A percentile compares a stretch with the other conserved stretches of the same genome.
phyloP scores from a whole-genome alignment of 23 tunicate species.

The Ascidia mentula region DNA sequence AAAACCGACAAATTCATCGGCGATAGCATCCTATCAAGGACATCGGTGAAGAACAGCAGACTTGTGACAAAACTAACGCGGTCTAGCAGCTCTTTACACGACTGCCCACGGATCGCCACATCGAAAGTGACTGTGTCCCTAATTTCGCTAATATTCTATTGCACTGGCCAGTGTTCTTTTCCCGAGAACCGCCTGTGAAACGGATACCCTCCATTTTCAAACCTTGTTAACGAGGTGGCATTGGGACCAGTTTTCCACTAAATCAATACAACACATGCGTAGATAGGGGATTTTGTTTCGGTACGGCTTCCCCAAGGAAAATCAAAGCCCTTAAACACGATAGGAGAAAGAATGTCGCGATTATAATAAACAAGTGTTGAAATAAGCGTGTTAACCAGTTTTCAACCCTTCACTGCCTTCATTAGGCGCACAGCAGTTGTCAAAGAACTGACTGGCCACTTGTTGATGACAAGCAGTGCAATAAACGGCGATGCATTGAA shows the following conservation, averaged over 20 bases:
- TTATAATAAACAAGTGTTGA: no score
- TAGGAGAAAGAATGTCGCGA: no score
- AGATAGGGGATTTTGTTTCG: no score
- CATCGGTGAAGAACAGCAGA: background rate
- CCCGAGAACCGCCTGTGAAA: background rate
- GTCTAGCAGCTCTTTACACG: background rate
- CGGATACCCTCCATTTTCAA: background rate
- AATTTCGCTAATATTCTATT: background rate
- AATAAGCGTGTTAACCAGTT: no score
- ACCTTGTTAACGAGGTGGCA: background rate
- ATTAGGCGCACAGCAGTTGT: no score
- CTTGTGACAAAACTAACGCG: background rate
- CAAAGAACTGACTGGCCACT: no score
- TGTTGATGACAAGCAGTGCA: no score
- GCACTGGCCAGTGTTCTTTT: background rate
- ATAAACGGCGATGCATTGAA: no score
- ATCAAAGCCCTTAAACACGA: no score
- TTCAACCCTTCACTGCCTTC: no score
- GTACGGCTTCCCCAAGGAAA: no score
- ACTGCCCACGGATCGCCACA: background rate
- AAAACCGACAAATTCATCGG: background rate
- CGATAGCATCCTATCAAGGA: background rate
- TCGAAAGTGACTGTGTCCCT: background rate
- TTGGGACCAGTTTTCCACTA: background rate
- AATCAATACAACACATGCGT: conserved; percentile 10